These are phyloP conservation scores for Craseonycteris thonglongyai DNA, from an alignment of 2,113 vertebrate genomes.

Conservation along the genomic window DNA sequence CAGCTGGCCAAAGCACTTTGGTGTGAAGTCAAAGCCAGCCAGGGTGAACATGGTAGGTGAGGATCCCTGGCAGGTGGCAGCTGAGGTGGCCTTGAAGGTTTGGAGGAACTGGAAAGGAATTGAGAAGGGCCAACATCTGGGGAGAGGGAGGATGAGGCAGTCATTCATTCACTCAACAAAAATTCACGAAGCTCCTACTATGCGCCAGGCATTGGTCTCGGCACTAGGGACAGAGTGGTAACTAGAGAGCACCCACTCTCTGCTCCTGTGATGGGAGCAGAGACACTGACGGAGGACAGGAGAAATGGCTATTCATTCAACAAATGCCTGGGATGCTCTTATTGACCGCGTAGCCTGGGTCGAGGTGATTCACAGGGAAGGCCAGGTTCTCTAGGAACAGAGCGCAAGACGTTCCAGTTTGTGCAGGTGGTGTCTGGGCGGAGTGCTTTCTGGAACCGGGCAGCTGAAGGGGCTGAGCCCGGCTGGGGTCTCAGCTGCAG, in stretches of 20 bases:
- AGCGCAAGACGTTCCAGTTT: not conserved
- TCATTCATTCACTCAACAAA: not conserved
- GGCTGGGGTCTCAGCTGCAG: not conserved
- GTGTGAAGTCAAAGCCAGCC: not conserved
- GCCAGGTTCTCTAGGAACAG: not conserved
- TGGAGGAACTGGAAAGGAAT: not conserved
- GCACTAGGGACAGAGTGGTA: rapidly evolving
- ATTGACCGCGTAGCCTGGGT: not conserved
- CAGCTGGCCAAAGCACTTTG: not conserved
- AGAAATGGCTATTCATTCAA: not conserved
- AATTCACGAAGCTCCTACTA: not conserved
- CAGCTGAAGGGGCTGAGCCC: not conserved
- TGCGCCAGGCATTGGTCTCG: not conserved
- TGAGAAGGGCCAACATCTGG: not conserved
- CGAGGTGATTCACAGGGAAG: not conserved
- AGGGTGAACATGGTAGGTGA: not conserved
- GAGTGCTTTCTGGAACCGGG: not conserved
- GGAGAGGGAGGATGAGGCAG: not conserved
- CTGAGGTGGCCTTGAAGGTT: not conserved
- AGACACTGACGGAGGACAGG: not conserved
- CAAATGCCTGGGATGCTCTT: not conserved
- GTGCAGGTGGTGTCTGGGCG: not conserved
- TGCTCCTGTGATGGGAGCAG: too few relatives aligned
- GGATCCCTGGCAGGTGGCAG: not conserved
- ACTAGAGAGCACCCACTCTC: rapidly evolving